Base-by-base conservation (phyloP, 2,888 invertebrate species). In the Formica aserva region DNA sequence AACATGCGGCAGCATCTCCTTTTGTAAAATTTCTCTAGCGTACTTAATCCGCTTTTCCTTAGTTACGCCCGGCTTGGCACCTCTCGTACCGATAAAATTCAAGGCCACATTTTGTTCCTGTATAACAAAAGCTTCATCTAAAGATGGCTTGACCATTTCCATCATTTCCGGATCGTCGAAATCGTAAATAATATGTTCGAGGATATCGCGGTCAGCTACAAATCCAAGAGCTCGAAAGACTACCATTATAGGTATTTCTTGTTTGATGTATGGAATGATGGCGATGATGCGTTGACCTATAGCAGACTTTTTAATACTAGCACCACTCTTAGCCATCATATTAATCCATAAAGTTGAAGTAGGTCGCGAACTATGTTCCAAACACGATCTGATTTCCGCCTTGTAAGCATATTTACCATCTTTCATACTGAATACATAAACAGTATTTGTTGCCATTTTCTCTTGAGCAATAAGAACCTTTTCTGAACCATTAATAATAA, bases 101-200 rank as follows among this genome's bases (percentile, higher is more conserved):
- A 99, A 95, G 0, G 99, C 99, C 4, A 99, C 99, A 95, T 98
- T 99, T 95, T 99, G 99, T 94, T 99, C 99, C 95, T 99, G 99
- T 90, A 99, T 99, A 0, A 99, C 99, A 95, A 99, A 99, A 63
- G 99, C 99, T 95, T 99, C 99, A 95, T 99, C 99, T 82, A 99
- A 95, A 0, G 99, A 99, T 0, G 99, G 99, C 95, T 99, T 99
- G 0, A 99, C 99, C 99, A 99, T 99, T 96, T 99, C 99, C 99
- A 99, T 99, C 99, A 99, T 99, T 96, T 99, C 99, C 9, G 99
- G 99, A 95, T 99, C 99, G 95, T 99, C 99, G 95, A 99, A 99
- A 94, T 99, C 99, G 95, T 99, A 99, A 92, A 99, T 99, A 86
- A 99, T 99, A 93, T 99, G 99, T 94, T 99, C 99, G 32, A 99